Conservation (phyloP, 2,888 invertebrate species). For the Neoaliturus tenellus region DNA sequence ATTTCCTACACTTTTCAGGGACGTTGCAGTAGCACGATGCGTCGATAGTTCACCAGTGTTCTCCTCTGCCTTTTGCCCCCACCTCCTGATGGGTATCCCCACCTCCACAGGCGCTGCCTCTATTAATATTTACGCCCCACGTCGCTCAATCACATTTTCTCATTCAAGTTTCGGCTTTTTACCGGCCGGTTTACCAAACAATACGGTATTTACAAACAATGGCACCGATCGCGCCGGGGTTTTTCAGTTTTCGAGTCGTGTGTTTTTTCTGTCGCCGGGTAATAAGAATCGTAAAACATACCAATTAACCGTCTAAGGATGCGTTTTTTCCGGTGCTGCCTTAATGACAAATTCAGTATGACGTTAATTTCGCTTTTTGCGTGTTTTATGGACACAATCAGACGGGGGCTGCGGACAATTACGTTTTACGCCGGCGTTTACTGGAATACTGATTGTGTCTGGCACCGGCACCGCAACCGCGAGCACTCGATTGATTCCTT, state of each 20-base stretch:
- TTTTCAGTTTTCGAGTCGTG: slow-evolving; percentile 8
- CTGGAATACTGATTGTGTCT: slow-evolving; percentile 3
- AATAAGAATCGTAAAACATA: slow-evolving; percentile 24
- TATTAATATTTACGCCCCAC: slow-evolving; percentile 35
- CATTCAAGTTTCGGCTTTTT: slow-evolving; percentile 45
- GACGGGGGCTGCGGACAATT: not conserved
- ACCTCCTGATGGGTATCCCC: not conserved
- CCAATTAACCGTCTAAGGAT: slow-evolving; percentile 38
- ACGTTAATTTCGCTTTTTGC: slow-evolving; percentile 21
- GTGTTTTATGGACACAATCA: slow-evolving; percentile 19
- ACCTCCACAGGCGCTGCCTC: not conserved
- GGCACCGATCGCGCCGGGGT: not conserved
- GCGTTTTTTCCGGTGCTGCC: not conserved
- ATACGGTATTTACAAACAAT: slow-evolving; percentile 54
- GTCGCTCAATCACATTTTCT: slow-evolving; percentile 44
- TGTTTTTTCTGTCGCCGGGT: not conserved
- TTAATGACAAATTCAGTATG: slow-evolving; percentile 44
- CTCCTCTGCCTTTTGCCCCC: not conserved
- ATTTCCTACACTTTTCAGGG: too few relatives aligned
- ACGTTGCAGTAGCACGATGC: too few relatives aligned
- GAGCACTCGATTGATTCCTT: not conserved
- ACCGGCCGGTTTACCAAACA: slow-evolving; percentile 47
- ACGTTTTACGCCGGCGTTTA: not conserved
- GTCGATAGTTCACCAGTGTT: too few relatives aligned
- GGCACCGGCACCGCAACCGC: not conserved